Conservation (phyloP, 2,113 vertebrate species). For the Hippocampus zosterae region DNA sequence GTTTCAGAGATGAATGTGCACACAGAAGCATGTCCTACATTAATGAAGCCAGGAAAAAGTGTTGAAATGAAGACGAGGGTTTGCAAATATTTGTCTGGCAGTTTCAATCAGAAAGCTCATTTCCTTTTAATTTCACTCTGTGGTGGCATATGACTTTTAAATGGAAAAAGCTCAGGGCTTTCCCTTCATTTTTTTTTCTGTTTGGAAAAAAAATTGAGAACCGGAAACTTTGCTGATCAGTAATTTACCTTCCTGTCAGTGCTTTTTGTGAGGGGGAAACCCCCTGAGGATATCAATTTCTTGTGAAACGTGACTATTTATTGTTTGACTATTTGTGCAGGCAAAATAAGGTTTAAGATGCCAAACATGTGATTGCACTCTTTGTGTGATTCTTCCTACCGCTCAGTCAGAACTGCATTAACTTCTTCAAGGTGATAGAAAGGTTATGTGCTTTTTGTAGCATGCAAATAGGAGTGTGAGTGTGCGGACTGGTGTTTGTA, state of each 20-base stretch:
- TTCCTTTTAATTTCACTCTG: slow-evolving; percentile 1
- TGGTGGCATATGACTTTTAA: slow-evolving; percentile 18
- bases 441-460: slow-evolving; percentile 51
- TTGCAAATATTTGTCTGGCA: slow-evolving; percentile 26
- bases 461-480: slow-evolving; percentile 32
- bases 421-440: slow-evolving; percentile 48
- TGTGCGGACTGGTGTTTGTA: slow-evolving; percentile 42
- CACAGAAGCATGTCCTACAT: not conserved
- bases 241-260: not conserved
- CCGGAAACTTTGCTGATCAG: not conserved
- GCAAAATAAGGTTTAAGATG: not conserved
- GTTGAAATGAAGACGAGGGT: slow-evolving; percentile 17
- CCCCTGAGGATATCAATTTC: no score
- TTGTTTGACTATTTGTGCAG: not conserved
- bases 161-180: not conserved
- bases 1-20: not conserved
- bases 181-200: not conserved
- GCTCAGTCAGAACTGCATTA: not conserved
- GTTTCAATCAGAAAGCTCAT: slow-evolving; percentile 12
- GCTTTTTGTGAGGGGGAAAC: not conserved
- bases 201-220: not conserved
- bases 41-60: slow-evolving; percentile 13
- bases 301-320: not conserved
- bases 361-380: not conserved
- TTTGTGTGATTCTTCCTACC: not conserved